Evolutionary conservation across 2,797 vertebrate genomes (phyloP), one percentile per base, ranked within the genome.

Genomic region (Brotula barbata): DNA sequence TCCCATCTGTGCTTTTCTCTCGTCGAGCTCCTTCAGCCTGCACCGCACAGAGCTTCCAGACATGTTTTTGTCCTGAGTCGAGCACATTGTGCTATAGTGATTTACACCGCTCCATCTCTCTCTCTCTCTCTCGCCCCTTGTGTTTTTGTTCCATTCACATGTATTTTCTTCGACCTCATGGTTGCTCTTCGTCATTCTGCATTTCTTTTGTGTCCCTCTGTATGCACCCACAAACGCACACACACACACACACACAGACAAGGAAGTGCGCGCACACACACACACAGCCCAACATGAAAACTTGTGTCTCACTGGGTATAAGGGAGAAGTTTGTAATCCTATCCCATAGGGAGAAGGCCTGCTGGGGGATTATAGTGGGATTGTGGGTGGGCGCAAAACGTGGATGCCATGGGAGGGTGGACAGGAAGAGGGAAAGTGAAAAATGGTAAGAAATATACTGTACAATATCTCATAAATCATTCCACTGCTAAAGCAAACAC

Each of bases 11-110:
- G 47, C 57, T 34, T 71, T 53, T 49, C 43, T 65, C 75, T 57
- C 65, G 64, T 61, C 17, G 44, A 45, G 46, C 49, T 65, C 72
- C 61, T 70, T 65, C 64, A 56, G 53, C 53, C 31, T 57, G 31
- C 43, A 19, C 68, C 71, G 66, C 59, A 56, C 68, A 54, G 75
- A 67, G 58, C 60, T 53, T 54, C 77, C 68, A 79, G 71, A 83
- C 78, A 85, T 64, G 60, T 84, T 87, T 84, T 82, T 77, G 83
- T 84, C 82, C 84, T 86, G 80, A 70, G 37, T 75, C 74, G 83
- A 87, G 87, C 87, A 87, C 61, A 63, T 78, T 69, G 72, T 57
- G 63, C 78, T 70, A 58, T 21, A 39, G 75, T 87, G 85, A 89
- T 89, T 86, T 87, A 88, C 87, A 83, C 71, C 68, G 65, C 69